Conservation (phyloP, 23 tunicate species). For the Botrylloides violaceus region DNA sequence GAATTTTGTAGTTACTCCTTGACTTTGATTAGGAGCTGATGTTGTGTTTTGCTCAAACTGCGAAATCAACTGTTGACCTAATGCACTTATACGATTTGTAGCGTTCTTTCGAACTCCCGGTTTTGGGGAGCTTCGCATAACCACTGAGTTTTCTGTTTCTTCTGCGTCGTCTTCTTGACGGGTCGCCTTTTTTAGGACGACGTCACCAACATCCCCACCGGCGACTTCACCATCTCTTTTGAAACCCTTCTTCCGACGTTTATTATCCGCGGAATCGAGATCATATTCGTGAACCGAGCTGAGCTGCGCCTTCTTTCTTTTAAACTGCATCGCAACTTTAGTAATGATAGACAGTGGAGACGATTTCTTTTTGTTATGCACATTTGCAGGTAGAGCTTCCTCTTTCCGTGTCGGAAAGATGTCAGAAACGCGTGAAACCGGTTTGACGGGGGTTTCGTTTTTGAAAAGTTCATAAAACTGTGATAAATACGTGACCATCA, state of each 20-base stretch:
- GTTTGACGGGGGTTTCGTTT: slow-evolving; percentile 40
- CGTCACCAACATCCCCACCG: background rate
- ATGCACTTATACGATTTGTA: slow-evolving; percentile 66
- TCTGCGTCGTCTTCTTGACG: background rate
- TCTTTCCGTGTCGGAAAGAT: background rate
- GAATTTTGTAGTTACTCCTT: slow-evolving; percentile 10
- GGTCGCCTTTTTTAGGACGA: slow-evolving; percentile 9
- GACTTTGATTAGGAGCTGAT: slow-evolving; percentile 10
- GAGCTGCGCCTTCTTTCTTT: slow-evolving; percentile 24
- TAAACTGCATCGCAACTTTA: slow-evolving; percentile 33
- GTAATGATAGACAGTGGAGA: slow-evolving; percentile 63
- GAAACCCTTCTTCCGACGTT: background rate
- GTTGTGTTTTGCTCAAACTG: slow-evolving; percentile 62
- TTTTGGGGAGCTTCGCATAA: slow-evolving; percentile 9
- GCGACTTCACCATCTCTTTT: background rate
- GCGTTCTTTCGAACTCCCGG: slow-evolving; percentile 38
- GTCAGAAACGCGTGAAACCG: background rate
- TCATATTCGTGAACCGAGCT: slow-evolving; percentile 3
- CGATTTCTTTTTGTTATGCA: slow-evolving; percentile 22
- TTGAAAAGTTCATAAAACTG: slow-evolving; percentile 90
- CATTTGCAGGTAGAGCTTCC: slow-evolving; percentile 8
- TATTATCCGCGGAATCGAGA: background rate
- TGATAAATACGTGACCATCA: slow-evolving; percentile 69
- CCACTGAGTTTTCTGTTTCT: slow-evolving; percentile 6
- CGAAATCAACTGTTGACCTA: slow-evolving; percentile 66